These are phyloP conservation scores for Epiblema foenella DNA, from an alignment of 2,888 invertebrate genomes.

Conservation along the genomic window DNA sequence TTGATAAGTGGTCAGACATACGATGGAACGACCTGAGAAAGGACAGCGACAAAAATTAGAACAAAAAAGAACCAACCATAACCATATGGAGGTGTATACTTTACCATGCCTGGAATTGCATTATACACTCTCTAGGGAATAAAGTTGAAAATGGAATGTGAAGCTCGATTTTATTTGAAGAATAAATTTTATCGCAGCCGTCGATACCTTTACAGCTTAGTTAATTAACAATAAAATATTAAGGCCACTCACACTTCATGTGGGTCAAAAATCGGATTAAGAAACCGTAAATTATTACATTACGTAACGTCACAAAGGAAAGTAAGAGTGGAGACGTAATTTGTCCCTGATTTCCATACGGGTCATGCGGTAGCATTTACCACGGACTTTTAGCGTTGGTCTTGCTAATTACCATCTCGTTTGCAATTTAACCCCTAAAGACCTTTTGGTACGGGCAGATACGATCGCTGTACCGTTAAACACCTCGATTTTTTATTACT, in stretches of 20 bases:
- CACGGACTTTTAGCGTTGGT: slow-evolving; percentile 74
- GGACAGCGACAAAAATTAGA: slow-evolving; percentile 38
- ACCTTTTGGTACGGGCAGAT: slow-evolving; percentile 39
- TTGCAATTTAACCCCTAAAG: slow-evolving; percentile 79
- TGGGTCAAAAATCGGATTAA: slow-evolving; percentile 71
- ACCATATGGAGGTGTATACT: slow-evolving; percentile 14
- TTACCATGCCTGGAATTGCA: slow-evolving; percentile 1
- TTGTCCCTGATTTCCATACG: slow-evolving; percentile 76
- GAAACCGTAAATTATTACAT: slow-evolving; percentile 70
- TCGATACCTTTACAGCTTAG: slow-evolving; percentile 39
- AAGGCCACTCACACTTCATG: slow-evolving; percentile 55
- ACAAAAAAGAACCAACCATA: slow-evolving; percentile 27
- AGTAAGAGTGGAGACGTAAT: slow-evolving; percentile 79
- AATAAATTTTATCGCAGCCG: slow-evolving; percentile 40
- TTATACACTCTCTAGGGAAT: slow-evolving; percentile 1
- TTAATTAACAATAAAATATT: slow-evolving; percentile 44
- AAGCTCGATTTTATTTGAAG: slow-evolving; percentile 20
- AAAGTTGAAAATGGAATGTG: slow-evolving; percentile 1
- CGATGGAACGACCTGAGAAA: slow-evolving; percentile 34
- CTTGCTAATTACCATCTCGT: slow-evolving; percentile 83
- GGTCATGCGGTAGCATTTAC: slow-evolving; percentile 62
- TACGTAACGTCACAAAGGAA: slow-evolving; percentile 78
- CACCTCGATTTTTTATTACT: slow-evolving; percentile 30
- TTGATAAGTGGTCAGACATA: slow-evolving; percentile 32
- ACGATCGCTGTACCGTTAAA: slow-evolving; percentile 40